Conservation (phyloP, 2,797 vertebrate genomes). For the Anomalospiza imberbis region DNA sequence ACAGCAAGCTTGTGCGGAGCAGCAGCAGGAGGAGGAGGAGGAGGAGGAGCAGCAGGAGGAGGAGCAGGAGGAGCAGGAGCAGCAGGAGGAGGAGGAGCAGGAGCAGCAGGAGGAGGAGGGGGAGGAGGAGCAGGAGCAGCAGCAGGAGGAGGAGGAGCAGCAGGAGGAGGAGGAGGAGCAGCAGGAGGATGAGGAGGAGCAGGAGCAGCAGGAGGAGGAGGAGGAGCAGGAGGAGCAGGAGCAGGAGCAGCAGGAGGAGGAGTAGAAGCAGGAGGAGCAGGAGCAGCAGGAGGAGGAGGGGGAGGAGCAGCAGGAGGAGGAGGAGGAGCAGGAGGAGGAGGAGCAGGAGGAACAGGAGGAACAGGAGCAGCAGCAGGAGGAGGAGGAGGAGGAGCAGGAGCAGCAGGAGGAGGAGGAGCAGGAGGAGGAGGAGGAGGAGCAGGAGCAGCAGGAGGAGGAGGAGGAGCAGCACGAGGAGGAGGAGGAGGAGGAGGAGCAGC, state of each 20-base stretch:
- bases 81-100: accelerated
- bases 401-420: no score
- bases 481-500: neutral
- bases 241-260: no score
- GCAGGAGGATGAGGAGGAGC: accelerated
- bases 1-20: neutral
- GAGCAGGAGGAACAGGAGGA: no score
- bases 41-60: neutral
- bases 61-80: accelerated
- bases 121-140: neutral
- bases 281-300: no score
- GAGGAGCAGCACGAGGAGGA: neutral
- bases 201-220: neutral
- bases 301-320: no score
- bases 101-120: neutral
- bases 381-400: no score
- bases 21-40: neutral
- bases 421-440: no score
- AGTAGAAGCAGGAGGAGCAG: no score
- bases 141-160: neutral
- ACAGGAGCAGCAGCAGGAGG: no score
- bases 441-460: no score
- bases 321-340: no score
- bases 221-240: no score
- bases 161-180: accelerated